Evolutionary conservation across 1,140 invertebrate genomes (phyloP).

Genomic region (Drosophila prosaltans): DNA sequence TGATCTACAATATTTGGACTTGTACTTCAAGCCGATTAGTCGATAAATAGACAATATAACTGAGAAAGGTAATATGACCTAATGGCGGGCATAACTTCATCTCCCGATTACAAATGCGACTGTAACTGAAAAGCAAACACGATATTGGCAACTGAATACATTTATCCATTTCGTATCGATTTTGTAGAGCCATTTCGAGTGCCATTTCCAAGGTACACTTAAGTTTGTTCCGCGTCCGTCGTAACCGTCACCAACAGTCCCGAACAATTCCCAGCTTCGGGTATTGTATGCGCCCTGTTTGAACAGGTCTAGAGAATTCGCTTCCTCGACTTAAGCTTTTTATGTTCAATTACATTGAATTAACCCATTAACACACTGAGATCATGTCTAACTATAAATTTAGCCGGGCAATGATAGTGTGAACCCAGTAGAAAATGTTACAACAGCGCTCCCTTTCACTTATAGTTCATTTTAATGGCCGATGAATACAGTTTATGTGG

Average conservation of each 20-base stretch:
- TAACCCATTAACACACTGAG: constrained; percentile 69
- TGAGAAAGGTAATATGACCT: constrained; percentile 1
- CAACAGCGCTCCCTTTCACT: constrained; percentile 61
- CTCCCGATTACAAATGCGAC: constrained; percentile 10
- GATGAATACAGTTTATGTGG: not conserved
- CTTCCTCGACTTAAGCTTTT: constrained; percentile 52
- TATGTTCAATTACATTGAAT: constrained; percentile 59
- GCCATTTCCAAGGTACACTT: constrained; percentile 44
- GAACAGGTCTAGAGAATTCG: constrained; percentile 43
- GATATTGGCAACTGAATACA: not conserved
- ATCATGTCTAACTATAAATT: constrained; percentile 60
- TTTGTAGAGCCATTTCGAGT: constrained; percentile 26
- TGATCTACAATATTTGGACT: not conserved
- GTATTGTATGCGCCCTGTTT: constrained; percentile 47
- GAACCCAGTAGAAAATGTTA: constrained; percentile 9
- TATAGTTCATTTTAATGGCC: constrained; percentile 41
- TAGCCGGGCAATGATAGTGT: constrained; percentile 28
- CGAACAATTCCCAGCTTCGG: constrained; percentile 25
- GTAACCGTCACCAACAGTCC: not conserved
- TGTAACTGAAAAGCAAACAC: constrained; percentile 16
- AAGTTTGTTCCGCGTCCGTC: constrained; percentile 12
- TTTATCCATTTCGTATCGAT: constrained; percentile 47
- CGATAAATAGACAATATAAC: constrained; percentile 3
- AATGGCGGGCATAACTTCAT: not conserved
- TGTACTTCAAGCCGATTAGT: not conserved